A percentile compares a stretch with the other conserved stretches of the same genome.
Evolutionary conservation across 2,113 vertebrate species (phyloP).

Genomic region (Chroicocephalus ridibundus): DNA sequence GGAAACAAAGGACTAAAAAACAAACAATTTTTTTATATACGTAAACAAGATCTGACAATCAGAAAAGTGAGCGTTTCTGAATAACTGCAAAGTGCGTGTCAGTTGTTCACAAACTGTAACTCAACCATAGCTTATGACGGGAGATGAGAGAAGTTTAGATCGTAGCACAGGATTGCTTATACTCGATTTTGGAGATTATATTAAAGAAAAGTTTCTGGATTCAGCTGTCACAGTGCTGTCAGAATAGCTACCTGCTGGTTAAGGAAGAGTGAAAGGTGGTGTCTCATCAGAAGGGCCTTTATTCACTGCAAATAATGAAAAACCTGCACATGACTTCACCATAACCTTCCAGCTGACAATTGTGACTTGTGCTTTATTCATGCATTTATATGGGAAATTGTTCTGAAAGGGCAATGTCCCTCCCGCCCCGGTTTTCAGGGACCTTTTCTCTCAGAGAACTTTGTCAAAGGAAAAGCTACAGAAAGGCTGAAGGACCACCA

Average conservation of each 20-base stretch:
- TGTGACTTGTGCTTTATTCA: neutral
- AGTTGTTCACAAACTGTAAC: conserved; percentile 3
- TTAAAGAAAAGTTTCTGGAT: neutral
- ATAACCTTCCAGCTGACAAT: neutral
- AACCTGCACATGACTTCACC: neutral
- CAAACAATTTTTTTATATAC: neutral
- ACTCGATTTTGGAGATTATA: neutral
- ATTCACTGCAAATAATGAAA: neutral
- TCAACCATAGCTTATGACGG: neutral
- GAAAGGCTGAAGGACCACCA: neutral
- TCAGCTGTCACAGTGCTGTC: neutral
- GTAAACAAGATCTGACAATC: neutral
- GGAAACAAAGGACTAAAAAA: neutral
- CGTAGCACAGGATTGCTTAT: neutral
- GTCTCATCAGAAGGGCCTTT: neutral
- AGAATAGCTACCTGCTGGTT: neutral
- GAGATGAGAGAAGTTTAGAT: neutral
- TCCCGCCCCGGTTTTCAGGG: neutral
- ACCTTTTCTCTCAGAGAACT: neutral
- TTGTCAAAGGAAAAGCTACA: neutral
- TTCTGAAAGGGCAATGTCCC: neutral
- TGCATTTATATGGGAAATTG: neutral
- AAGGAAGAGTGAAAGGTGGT: neutral
- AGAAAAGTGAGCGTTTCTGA: neutral
- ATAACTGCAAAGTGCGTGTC: neutral